Evolutionary conservation across 2,888 invertebrate species (phyloP), one percentile per base, ranked within the genome.

Genomic region (Pharmacophagus antenor): DNA sequence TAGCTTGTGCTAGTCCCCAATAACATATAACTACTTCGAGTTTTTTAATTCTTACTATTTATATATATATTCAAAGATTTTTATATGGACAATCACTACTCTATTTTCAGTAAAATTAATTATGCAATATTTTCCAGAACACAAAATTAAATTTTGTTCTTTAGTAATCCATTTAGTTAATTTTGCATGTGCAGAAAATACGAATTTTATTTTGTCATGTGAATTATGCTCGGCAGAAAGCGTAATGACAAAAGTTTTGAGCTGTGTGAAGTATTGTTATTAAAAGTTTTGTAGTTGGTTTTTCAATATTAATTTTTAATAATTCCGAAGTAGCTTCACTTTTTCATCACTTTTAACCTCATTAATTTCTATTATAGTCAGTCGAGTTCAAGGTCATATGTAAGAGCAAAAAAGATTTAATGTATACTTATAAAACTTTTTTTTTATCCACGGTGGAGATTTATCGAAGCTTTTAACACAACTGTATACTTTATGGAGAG

Each of bases 401-500:
- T 15, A 37, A 15, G n/a, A 44, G 2, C 42, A 44, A 44, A 44
- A 20, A 20, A 44, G 42, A 44, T 50, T 50, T 42, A 20, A 54
- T 15, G 21, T 20, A 20, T 17, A n/a, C 25, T 37, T 42, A 20
- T 5, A 18, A 44, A 42, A 23, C 21, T 22, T 44, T 49, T 49
- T n/a, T 42, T 59, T 56, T 54, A 17, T 31, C 27, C 48, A 44
- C 18, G 10, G 21, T 46, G 42, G 25, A 54, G 59, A 59, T 54
- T 59, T 53, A 59, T 27, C 44, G 31, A 25, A 58, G 58, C 42
- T 49, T 54, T 49, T 48, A 53, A 53, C 37, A 48, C 48, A 54
- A 25, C 44, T 25, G 53, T 54, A 59, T 27, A 48, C 54, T 59
- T 59, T 50, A 49, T 49, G 27, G 54, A 17, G 49, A 59, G 59